Evolutionary conservation across 2,113 vertebrate genomes (phyloP).

Genomic region (Cercocebus atys): DNA sequence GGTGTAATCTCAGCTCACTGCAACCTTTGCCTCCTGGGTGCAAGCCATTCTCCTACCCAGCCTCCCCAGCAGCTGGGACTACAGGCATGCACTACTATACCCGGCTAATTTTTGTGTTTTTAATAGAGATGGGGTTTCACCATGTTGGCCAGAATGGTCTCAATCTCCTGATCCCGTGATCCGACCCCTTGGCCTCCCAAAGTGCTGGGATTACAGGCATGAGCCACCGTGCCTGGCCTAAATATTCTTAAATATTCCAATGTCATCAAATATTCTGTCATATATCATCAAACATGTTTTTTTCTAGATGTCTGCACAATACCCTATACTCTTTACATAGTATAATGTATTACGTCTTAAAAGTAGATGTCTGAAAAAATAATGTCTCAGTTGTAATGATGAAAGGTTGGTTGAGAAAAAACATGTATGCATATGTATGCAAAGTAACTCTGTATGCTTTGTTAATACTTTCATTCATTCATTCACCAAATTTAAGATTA

Average conservation of each 20-base stretch:
- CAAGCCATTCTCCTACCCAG: no score
- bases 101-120: no score
- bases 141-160: no score
- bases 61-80: no score
- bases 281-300: background rate
- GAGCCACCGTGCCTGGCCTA: no score
- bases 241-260: background rate
- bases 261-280: background rate
- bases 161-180: no score
- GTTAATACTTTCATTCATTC: background rate
- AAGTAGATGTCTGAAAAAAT: background rate
- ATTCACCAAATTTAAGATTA: background rate
- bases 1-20: no score
- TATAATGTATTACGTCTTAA: background rate
- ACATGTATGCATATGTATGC: background rate
- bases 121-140: no score
- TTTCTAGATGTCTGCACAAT: background rate
- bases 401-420: background rate
- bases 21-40: no score
- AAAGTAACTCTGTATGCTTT: background rate
- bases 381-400: background rate
- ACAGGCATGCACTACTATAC: no score
- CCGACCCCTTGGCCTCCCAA: no score
- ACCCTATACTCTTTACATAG: background rate
- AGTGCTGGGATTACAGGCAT: no score